A percentile compares a stretch with the other conserved stretches of the same genome.
Conservation (phyloP, 2,113 vertebrate species). For the Triplophysa dalaica region DNA sequence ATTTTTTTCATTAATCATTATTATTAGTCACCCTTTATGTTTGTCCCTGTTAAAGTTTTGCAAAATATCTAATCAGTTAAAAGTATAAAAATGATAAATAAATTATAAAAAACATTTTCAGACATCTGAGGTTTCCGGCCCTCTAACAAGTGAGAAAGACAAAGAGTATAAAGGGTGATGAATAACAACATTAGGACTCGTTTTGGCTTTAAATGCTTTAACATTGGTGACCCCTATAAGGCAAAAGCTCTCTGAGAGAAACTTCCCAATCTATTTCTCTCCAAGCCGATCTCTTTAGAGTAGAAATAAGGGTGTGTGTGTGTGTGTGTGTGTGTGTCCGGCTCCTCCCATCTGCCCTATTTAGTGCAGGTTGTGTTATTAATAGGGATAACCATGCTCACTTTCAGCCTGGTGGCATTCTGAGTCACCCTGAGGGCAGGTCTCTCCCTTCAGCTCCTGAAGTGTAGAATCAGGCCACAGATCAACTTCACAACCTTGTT, state of each 20-base stretch:
- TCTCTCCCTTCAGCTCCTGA: slow-evolving; percentile 44
- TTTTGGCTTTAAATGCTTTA: no score
- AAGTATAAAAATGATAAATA: slow-evolving; percentile 1
- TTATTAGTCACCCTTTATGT: no score
- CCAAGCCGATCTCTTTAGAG: slow-evolving; percentile 26
- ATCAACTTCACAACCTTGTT: neutral
- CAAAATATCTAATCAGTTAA: no score
- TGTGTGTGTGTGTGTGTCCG: neutral
- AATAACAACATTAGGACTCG: no score
- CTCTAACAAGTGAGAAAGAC: no score
- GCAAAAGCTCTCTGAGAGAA: no score
- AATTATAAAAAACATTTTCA: no score
- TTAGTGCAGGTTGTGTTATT: slow-evolving; percentile 67
- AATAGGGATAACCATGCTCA: slow-evolving; percentile 67
- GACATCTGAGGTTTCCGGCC: no score
- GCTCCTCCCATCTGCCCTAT: slow-evolving; percentile 59
- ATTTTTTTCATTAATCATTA: no score
- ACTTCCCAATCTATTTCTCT: slow-evolving; percentile 18
- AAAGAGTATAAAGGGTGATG: no score
- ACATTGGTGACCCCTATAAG: no score
- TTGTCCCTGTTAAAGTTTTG: no score
- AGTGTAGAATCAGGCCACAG: slow-evolving; percentile 43
- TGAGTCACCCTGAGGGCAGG: slow-evolving; percentile 57
- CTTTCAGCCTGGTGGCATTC: slow-evolving; percentile 68
- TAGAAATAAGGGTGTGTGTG: neutral